These are phyloP conservation scores for Oceanodroma tethys DNA, from an alignment of 2,113 vertebrate genomes.

Conservation along the genomic window DNA sequence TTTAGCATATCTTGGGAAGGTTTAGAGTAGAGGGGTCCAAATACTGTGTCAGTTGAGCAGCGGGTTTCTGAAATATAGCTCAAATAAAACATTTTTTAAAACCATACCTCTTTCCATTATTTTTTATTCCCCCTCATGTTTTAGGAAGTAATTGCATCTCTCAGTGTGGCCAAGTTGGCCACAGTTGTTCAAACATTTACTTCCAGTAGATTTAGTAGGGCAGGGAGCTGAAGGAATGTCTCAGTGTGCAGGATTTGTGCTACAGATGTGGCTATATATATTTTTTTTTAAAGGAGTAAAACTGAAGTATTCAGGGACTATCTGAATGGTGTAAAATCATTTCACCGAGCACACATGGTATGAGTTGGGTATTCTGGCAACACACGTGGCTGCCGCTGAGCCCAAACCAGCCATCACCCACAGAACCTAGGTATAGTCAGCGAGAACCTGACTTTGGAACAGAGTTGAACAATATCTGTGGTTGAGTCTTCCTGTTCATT, in stretches of 20 bases:
- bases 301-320: background rate
- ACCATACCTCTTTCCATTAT: background rate
- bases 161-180: background rate
- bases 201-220: background rate
- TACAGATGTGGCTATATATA: background rate
- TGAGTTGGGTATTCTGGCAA: background rate
- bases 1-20: background rate
- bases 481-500: background rate
- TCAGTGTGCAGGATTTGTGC: background rate
- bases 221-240: background rate
- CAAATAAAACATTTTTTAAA: background rate
- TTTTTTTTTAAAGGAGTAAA: background rate
- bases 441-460: background rate
- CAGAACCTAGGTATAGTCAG: background rate
- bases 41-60: background rate
- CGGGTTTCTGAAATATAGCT: background rate
- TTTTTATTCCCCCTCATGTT: background rate
- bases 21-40: background rate
- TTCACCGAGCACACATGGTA: background rate
- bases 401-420: background rate
- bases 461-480: background rate
- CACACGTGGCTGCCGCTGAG: background rate
- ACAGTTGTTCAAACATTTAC: background rate
- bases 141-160: background rate
- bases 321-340: background rate